Evolutionary conservation across 30 jellyfish, hydroid and myxozoan species (phyloP).

Genomic region (Hydractinia symbiolongicarpus): DNA sequence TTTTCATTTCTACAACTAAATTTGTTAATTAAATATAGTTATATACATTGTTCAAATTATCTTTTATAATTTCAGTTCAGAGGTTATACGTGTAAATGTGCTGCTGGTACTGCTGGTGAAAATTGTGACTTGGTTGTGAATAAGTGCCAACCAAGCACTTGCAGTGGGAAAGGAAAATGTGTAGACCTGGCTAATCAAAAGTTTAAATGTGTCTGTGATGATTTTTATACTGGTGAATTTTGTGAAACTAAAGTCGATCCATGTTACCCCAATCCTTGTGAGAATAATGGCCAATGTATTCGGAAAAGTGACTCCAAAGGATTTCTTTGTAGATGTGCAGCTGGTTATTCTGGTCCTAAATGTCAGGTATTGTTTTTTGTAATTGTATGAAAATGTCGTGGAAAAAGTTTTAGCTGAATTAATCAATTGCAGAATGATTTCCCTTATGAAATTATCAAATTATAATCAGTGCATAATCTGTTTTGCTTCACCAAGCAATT

Average conservation of each 20-base stretch:
- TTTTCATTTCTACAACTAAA: neutral
- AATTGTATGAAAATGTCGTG: too few species aligned
- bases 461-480: too few species aligned
- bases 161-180: constrained; percentile 70
- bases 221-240: constrained; percentile 68
- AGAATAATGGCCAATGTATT: constrained; percentile 53
- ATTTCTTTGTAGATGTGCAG: constrained; percentile 60
- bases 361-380: constrained; percentile 40
- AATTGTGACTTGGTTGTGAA: constrained; percentile 60
- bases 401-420: too few species aligned
- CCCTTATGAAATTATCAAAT: too few species aligned
- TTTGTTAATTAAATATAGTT: neutral
- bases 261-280: constrained; percentile 75
- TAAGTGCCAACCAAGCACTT: constrained; percentile 47
- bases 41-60: neutral
- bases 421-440: too few species aligned
- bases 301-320: constrained; percentile 32
- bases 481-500: too few species aligned
- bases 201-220: constrained; percentile 75
- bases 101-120: constrained; percentile 72
- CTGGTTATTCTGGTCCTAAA: constrained; percentile 76
- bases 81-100: constrained; percentile 73
- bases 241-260: constrained; percentile 74
- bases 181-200: constrained; percentile 61
- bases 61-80: constrained; percentile 41